Conservation (phyloP, 2,797 vertebrate genomes). For the Sebastes wilsoni region DNA sequence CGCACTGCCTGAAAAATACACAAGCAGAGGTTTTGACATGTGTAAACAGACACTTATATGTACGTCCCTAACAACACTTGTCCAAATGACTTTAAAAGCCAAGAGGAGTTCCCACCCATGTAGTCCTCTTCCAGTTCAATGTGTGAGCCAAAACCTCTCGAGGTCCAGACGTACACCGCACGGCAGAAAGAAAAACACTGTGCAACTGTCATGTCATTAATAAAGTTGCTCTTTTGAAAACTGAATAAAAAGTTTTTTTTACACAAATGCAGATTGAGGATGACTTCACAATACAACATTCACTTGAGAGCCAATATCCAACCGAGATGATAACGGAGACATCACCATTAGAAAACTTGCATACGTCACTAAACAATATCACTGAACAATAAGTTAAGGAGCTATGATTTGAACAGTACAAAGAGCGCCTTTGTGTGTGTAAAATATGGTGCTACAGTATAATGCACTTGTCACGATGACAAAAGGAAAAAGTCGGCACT, state of each 20-base stretch:
- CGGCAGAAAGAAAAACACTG: slow-evolving; percentile 29
- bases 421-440: slow-evolving; percentile 64
- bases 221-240: slow-evolving; percentile 33
- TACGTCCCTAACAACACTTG: slow-evolving; percentile 42
- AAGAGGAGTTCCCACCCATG: slow-evolving; percentile 49
- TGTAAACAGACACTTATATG: slow-evolving; percentile 60
- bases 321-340: slow-evolving; percentile 68
- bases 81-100: slow-evolving; percentile 48
- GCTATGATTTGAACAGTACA: slow-evolving; percentile 62
- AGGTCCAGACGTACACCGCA: slow-evolving; percentile 16
- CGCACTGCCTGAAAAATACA: slow-evolving; percentile 54
- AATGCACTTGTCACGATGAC: slow-evolving; percentile 70
- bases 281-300: slow-evolving; percentile 50
- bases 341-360: slow-evolving; percentile 40
- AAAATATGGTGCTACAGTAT: slow-evolving; percentile 48
- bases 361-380: slow-evolving; percentile 42
- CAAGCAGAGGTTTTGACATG: slow-evolving; percentile 60
- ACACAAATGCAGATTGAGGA: slow-evolving; percentile 35
- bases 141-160: slow-evolving; percentile 22
- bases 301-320: slow-evolving; percentile 50
- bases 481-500: slow-evolving; percentile 68
- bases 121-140: slow-evolving; percentile 33
- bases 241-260: slow-evolving; percentile 17
- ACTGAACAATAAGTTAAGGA: slow-evolving; percentile 61
- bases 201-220: slow-evolving; percentile 41